A percentile compares a stretch with the other conserved stretches of the same genome.
Conservation (phyloP, 2,888 invertebrate species). For the Pseudoips prasinana region DNA sequence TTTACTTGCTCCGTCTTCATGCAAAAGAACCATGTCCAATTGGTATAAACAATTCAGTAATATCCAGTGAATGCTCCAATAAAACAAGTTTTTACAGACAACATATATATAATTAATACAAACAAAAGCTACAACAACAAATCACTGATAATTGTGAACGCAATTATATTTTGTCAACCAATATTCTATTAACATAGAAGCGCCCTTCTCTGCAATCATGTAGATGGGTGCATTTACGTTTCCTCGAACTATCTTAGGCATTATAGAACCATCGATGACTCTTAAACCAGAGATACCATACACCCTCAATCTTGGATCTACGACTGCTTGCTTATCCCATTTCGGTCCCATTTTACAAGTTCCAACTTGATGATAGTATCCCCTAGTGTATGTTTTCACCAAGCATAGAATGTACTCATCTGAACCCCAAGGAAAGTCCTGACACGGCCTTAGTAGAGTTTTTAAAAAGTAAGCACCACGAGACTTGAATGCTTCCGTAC, state of each 20-base stretch:
- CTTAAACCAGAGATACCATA: conserved; percentile 82
- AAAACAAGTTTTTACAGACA: too few species aligned
- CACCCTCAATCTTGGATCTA: conserved; percentile 85
- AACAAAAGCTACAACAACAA: too few species aligned
- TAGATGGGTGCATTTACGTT: conserved; percentile 91
- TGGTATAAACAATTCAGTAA: too few species aligned
- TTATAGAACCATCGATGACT: conserved; percentile 90
- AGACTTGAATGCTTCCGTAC: conserved; percentile 79
- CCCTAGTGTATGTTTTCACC: conserved; percentile 77
- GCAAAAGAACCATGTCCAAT: too few species aligned
- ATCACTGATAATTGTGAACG: too few species aligned
- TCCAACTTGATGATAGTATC: conserved; percentile 70
- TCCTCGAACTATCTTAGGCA: conserved; percentile 89
- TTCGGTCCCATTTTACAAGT: conserved; percentile 78
- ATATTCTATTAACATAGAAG: conserved; percentile 45
- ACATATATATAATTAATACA: too few species aligned
- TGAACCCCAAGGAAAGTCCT: conserved; percentile 77
- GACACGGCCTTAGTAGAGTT: conserved; percentile 80
- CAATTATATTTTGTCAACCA: conserved; percentile 36
- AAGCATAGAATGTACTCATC: conserved; percentile 85
- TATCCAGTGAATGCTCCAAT: too few species aligned
- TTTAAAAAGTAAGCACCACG: conserved; percentile 79
- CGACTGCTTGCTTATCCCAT: conserved; percentile 82
- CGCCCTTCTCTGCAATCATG: conserved; percentile 87
- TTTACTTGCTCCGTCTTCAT: too few species aligned